Base-by-base conservation (phyloP, 2,797 vertebrate genomes). In the Peromyscus attwateri region DNA sequence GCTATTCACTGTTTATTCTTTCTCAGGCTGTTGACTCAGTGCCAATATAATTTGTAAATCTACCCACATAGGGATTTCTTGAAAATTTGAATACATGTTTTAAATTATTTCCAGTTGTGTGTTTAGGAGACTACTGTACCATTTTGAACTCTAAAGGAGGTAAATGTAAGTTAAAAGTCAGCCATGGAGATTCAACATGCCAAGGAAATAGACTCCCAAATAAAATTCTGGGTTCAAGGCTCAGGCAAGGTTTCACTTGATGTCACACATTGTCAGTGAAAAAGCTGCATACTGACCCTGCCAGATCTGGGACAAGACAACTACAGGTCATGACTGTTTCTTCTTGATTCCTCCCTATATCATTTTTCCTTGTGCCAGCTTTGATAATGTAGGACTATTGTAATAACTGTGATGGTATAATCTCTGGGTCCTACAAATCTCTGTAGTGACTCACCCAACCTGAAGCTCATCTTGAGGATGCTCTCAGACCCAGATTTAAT, bases 11-110 rank as follows among this genome's bases (percentile, higher is more conserved):
- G 11, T 90, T 81, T 80, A 66, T 83, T 87, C 27, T 94, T 55
- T 76, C 55, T 92, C 87, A 62, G 46, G 52, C 14, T 80, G 88
- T 94, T 92, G 76, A 79, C 49, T 92, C 25, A 34, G 34, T 66
- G 25, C 40, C 55, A 91, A 23, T 46, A 88, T 21, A 73, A 43
- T 94, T 79, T 88, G 49, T 90, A 89, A 66, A 95, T 90, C 46
- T 92, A 46, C 62, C 23, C 91, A 83, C 27, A 25, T 79, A 83
- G 3, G 64, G 55, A 64, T 43, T 92, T 90, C 70, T 62, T 92
- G 23, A 27, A 87, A 91, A 90, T 57, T 68, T 94, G 85, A 94
- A 94, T 91, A 73, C 75, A 52, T 68, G 31, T 57, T 85, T 97
- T 94, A 57, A 52, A 76, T 90, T 77, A 92, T 92, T 64, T 87